Conservation (phyloP, 2,888 invertebrate genomes). For the Agonopterix arenella region DNA sequence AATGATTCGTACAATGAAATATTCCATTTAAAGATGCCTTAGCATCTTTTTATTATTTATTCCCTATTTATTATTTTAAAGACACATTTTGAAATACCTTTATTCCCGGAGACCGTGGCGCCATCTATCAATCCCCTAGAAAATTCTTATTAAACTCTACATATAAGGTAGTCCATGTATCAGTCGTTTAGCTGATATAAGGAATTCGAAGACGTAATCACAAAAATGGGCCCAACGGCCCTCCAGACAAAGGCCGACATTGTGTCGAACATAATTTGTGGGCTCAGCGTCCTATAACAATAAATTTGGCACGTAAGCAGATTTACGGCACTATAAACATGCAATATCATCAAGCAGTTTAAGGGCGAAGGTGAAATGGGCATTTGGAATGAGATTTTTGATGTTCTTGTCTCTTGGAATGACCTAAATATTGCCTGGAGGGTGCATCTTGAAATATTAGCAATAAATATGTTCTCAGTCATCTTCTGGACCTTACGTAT, state of each 20-base stretch:
- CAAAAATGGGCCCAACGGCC: background rate
- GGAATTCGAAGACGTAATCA: background rate
- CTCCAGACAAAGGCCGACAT: background rate
- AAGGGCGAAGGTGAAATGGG: slow-evolving; percentile 24
- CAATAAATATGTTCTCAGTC: too few species aligned
- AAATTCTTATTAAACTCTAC: background rate
- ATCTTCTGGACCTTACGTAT: too few species aligned
- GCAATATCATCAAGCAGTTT: slow-evolving; percentile 57
- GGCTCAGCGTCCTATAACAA: slow-evolving; percentile 45
- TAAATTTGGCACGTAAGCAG: slow-evolving; percentile 56
- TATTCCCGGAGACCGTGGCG: too few species aligned
- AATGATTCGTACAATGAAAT: too few species aligned
- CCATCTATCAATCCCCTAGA: too few species aligned
- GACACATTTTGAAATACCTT: too few species aligned
- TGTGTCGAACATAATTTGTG: slow-evolving; percentile 41
- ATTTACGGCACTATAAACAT: slow-evolving; percentile 65
- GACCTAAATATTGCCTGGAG: too few species aligned
- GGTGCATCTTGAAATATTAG: too few species aligned
- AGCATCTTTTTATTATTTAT: too few species aligned
- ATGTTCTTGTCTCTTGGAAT: slow-evolving; percentile 7
- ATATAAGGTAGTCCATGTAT: background rate
- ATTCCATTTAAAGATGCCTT: too few species aligned
- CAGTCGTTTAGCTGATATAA: background rate
- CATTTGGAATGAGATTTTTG: slow-evolving; percentile 21
- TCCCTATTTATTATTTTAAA: too few species aligned